Conservation (phyloP, 2,888 invertebrate genomes). For the Rhabditoides inermis region DNA sequence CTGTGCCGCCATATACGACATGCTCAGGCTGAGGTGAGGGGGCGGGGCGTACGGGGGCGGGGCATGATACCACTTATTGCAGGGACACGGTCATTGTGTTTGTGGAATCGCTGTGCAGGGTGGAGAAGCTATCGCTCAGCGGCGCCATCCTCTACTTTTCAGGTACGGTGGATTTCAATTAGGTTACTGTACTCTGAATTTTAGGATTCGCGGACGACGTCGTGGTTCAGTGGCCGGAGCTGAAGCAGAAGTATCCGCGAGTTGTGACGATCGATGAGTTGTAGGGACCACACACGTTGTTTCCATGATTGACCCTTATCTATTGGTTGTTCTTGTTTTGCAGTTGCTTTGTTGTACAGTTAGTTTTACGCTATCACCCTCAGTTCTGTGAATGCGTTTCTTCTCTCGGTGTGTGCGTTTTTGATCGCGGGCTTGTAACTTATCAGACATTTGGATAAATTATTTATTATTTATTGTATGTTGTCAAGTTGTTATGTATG, state of each 20-base stretch:
- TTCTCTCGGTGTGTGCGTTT: too few species aligned
- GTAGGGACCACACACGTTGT: slow-evolving; percentile 19
- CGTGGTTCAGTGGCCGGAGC: slow-evolving; percentile 83
- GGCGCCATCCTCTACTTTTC: slow-evolving; percentile 68
- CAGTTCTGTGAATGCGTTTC: too few species aligned
- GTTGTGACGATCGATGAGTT: slow-evolving; percentile 72
- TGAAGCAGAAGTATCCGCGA: slow-evolving; percentile 65
- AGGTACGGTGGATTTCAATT: slow-evolving; percentile 14
- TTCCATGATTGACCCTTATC: too few species aligned
- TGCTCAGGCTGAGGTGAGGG: slow-evolving; percentile 54
- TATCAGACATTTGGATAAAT: too few species aligned
- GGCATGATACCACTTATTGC: background rate
- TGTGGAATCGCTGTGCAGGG: slow-evolving; percentile 88
- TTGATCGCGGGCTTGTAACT: too few species aligned
- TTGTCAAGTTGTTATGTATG: too few species aligned
- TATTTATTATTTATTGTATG: too few species aligned
- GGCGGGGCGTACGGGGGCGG: background rate
- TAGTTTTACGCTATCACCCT: too few species aligned
- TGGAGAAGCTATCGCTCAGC: slow-evolving; percentile 76
- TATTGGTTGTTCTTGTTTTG: too few species aligned
- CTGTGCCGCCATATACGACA: slow-evolving; percentile 65
- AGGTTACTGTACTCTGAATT: too few species aligned
- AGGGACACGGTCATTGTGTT: slow-evolving; percentile 65
- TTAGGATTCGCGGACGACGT: slow-evolving; percentile 68
- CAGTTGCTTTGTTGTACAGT: too few species aligned